Percentiles rank a stretch among this genome's conserved stretches.
These are phyloP conservation scores for Drosophila fulvimacula DNA, from an alignment of 2,888 invertebrate species.

Conservation along the genomic window DNA sequence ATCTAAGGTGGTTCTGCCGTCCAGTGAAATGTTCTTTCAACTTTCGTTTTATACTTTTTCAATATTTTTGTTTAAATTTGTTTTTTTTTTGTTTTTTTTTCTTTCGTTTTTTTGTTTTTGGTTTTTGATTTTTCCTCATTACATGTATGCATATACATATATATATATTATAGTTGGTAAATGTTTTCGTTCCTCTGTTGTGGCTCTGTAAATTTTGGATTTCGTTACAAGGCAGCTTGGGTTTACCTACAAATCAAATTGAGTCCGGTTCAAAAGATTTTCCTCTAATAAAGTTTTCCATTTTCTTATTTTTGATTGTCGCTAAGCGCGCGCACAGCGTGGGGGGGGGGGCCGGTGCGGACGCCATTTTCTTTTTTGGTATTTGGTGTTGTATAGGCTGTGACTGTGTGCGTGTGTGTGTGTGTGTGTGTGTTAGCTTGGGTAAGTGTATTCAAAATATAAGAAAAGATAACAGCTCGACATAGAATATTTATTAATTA, in stretches of 20 bases:
- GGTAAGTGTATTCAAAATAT: too few species aligned
- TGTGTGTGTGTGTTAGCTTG: conserved; percentile 1
- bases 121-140: conserved; percentile 52
- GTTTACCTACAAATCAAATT: conserved; percentile 49
- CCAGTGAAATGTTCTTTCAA: conserved; percentile 81
- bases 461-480: conserved; percentile 32
- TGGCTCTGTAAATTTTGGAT: conserved; percentile 66
- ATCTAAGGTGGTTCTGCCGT: conserved; percentile 85
- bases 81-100: conserved; percentile 30
- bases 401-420: conserved; percentile 43
- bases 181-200: conserved; percentile 23
- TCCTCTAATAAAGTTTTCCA: conserved; percentile 4
- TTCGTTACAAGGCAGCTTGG: conserved; percentile 75
- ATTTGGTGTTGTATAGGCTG: conserved; percentile 76
- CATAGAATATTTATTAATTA: conserved; percentile 53
- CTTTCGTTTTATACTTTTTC: conserved; percentile 33
- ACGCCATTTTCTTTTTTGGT: conserved; percentile 36
- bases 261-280: conserved; percentile 29
- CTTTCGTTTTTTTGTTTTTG: too few species aligned
- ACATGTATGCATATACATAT: conserved; percentile 48
- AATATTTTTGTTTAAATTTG: conserved; percentile 28
- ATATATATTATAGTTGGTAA: conserved; percentile 31
- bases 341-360: conserved; percentile 23
- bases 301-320: conserved; percentile 61
- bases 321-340: conserved; percentile 38